Conservation (phyloP, 2,113 vertebrate species). For the Misgurnus anguillicaudatus region DNA sequence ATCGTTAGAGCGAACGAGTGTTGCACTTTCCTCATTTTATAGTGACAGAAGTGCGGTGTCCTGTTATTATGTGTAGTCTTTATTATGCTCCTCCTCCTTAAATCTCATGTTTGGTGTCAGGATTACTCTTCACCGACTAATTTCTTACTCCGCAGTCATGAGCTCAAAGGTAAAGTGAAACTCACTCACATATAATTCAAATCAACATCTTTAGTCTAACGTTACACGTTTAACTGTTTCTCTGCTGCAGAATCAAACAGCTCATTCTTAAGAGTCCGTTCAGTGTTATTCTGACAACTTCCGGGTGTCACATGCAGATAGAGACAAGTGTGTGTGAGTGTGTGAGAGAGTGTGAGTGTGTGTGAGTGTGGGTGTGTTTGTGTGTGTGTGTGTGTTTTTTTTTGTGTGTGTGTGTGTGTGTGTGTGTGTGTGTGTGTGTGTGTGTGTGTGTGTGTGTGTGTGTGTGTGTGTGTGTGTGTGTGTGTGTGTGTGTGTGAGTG, state of each 20-base stretch:
- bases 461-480: background rate
- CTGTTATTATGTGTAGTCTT: too few species aligned
- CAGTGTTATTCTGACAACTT: background rate
- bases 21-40: too few species aligned
- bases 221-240: background rate
- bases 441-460: slow-evolving; percentile 18
- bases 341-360: too few species aligned
- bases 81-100: background rate
- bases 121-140: background rate
- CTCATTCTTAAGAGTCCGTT: background rate
- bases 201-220: background rate
- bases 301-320: background rate
- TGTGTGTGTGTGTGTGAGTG: too few species aligned
- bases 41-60: too few species aligned
- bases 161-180: slow-evolving; percentile 3
- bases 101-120: background rate
- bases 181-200: background rate
- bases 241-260: background rate
- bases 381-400: background rate
- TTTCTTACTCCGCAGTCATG: background rate
- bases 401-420: too few species aligned
- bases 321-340: too few species aligned
- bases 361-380: background rate
- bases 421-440: background rate
- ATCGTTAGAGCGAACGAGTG: too few species aligned